phyloP scores from a whole-genome alignment of 92 coral and sea anemone species.

The Umimayanthus kanabou region DNA sequence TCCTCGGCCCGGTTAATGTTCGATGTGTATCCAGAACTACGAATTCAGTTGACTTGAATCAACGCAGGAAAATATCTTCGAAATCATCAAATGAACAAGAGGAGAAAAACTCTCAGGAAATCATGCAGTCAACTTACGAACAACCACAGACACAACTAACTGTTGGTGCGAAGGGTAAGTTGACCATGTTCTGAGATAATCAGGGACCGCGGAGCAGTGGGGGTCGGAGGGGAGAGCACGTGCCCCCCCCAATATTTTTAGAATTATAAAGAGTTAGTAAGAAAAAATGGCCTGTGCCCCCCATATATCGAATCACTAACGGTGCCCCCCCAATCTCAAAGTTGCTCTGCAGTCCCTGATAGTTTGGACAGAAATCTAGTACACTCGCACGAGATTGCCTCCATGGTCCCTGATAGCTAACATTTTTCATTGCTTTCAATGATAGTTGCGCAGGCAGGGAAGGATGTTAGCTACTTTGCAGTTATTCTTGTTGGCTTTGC shows the following conservation, averaged over 20 bases:
- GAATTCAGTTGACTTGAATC: not conserved
- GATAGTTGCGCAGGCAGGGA: conserved; percentile 94
- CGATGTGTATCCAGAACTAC: not conserved
- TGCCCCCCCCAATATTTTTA: too few species aligned
- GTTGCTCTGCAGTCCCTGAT: too few species aligned
- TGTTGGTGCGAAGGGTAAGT: conserved; percentile 83
- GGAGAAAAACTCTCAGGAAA: conserved; percentile 54
- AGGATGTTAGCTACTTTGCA: conserved; percentile 92
- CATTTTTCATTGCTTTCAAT: not conserved
- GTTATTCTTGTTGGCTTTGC: conserved; percentile 93
- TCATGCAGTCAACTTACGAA: conserved; percentile 72
- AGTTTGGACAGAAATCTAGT: not conserved
- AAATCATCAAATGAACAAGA: conserved; percentile 52
- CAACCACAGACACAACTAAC: conserved; percentile 85
- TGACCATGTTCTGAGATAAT: not conserved
- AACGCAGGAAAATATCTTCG: conserved; percentile 31
- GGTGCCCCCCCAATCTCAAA: too few species aligned
- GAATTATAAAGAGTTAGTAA: too few species aligned
- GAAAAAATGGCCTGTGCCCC: too few species aligned
- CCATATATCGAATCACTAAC: too few species aligned
- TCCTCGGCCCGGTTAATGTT: conserved; percentile 7
- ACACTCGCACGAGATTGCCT: not conserved
- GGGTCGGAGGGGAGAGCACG: too few species aligned
- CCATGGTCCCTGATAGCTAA: not conserved
- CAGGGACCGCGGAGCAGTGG: too few species aligned